Evolutionary conservation across 2,888 invertebrate genomes (phyloP), one percentile per base, ranked within the genome.

Genomic region (Bombylius discolor): DNA sequence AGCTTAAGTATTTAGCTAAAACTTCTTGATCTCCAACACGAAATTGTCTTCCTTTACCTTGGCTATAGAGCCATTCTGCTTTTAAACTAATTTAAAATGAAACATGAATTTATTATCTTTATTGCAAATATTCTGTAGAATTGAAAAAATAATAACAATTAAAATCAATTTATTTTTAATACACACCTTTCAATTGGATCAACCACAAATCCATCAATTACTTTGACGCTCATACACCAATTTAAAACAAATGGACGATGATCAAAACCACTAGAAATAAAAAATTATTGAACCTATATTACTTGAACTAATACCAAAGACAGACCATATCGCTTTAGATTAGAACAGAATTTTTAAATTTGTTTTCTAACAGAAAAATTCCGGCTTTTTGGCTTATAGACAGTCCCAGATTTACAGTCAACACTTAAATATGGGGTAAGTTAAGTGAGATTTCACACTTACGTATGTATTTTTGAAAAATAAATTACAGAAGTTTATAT

Each of bases 1-100:
- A 80, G 4, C 88, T 83, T 51, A 95, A 77, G 75, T 95, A 95
- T 63, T 89, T 86, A 52, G 86, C 82, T 49, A 94, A 74, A 57
- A 85, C 83, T 13, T 80, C 76, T 64, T 95, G 94, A 68, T 94
- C 90, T 1, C 94, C 94, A 14, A 85, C 77, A 56, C 87, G 84
- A 76, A 86, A 94, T 70, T 91, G 87, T 58, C 93, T 80, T 0
- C 94, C 95, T 65, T 89, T 84, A 49, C 95, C 95, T 77, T 95
- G 95, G 61, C 93, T 93, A 75, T 93, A 94, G 56, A 95, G 76
- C 95, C 95, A 96, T 71, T 95, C 95, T 0, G 93, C 94, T 77
- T 90, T 89, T 62, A 94, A 78, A 70, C 94, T 92, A 49, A n/a
- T 56, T 53, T 5, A 71, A 56, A 65, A 64, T 58, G 49, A 51